These are phyloP conservation scores for Tupaia chinensis DNA, from an alignment of 2,113 vertebrate species.

Conservation along the genomic window DNA sequence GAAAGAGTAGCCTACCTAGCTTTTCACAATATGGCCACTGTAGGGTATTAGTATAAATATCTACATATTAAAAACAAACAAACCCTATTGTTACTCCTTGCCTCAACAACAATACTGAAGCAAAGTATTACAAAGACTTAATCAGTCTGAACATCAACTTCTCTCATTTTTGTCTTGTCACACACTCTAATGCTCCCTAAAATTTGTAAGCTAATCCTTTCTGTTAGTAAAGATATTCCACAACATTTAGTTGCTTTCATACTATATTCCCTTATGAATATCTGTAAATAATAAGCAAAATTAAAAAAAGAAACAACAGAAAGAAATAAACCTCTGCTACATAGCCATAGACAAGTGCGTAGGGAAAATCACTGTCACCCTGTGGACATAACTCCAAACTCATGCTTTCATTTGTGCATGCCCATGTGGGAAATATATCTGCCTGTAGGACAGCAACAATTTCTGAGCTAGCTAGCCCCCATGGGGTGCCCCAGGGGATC, in stretches of 20 bases:
- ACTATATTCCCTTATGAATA: slow-evolving; percentile 2
- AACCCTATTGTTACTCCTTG: neutral
- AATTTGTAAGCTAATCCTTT: slow-evolving; percentile 31
- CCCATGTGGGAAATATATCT: neutral
- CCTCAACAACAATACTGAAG: neutral
- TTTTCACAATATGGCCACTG: slow-evolving; percentile 27
- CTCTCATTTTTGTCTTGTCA: neutral
- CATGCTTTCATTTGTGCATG: neutral
- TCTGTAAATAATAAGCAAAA: slow-evolving; percentile 49
- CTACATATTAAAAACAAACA: neutral
- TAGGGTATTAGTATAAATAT: neutral
- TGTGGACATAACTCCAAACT: slow-evolving; percentile 2
- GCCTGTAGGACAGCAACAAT: neutral
- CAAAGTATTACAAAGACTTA: slow-evolving; percentile 40
- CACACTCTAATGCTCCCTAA: neutral
- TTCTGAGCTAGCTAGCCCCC: neutral
- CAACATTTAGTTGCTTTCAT: slow-evolving; percentile 24
- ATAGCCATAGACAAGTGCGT: neutral
- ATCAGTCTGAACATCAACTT: slow-evolving; percentile 30
- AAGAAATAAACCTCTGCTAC: neutral
- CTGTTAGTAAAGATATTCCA: slow-evolving; percentile 31
- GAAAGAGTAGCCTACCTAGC: neutral
- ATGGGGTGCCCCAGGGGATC: neutral
- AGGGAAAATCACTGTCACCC: slow-evolving; percentile 16
- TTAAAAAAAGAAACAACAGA: neutral